A percentile compares a stretch with the other conserved stretches of the same genome.
phyloP scores from a whole-genome alignment of 2,888 invertebrate genomes.

The Clusia tigrina region DNA sequence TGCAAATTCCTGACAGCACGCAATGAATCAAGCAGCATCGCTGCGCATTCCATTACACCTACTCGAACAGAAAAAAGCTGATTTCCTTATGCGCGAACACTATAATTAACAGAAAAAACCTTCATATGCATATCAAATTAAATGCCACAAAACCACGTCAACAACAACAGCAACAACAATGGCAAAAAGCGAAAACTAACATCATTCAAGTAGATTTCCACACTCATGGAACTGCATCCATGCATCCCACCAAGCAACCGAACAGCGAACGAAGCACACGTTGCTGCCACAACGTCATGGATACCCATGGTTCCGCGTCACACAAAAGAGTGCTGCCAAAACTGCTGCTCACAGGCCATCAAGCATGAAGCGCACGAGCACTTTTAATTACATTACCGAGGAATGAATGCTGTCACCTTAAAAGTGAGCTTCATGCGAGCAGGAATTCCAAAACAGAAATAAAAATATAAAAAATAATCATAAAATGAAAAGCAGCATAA shows the following conservation, averaged over 20 bases:
- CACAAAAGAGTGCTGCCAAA: background rate
- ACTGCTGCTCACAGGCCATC: background rate
- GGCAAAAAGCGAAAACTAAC: background rate
- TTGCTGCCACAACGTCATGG: too few relatives aligned
- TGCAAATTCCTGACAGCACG: background rate
- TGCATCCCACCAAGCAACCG: too few relatives aligned
- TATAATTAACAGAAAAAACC: background rate
- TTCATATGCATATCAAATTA: too few relatives aligned
- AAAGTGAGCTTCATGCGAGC: background rate
- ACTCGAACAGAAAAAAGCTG: background rate
- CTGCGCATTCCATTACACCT: background rate
- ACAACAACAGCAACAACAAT: conserved; percentile 15
- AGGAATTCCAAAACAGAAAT: background rate
- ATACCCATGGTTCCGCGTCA: background rate
- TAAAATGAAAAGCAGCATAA: background rate
- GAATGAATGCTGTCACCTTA: background rate
- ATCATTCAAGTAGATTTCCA: too few relatives aligned
- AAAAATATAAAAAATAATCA: background rate
- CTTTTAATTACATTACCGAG: background rate
- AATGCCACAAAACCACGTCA: background rate
- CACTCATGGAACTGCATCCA: too few relatives aligned
- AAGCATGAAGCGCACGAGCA: background rate
- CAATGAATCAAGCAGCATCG: background rate
- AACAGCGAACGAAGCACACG: background rate
- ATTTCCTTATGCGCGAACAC: background rate